Evolutionary conservation across 2,888 invertebrate genomes (phyloP).

Genomic region (Colostygia pectinataria): DNA sequence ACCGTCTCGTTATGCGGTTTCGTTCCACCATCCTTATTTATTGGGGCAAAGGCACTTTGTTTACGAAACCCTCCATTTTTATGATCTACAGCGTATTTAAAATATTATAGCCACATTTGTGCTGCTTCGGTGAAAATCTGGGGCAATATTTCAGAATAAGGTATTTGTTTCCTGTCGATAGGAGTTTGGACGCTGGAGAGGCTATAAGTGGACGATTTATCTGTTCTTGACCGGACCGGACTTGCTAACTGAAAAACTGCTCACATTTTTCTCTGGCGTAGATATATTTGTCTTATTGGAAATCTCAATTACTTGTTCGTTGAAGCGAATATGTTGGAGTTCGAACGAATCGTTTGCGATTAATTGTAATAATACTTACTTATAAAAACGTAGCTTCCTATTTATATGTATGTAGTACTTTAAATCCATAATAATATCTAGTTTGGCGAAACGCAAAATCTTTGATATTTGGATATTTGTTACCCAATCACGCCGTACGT

Average conservation of each 20-base stretch:
- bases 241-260: slow-evolving; percentile 15
- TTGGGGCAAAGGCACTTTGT: slow-evolving; percentile 51
- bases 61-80: slow-evolving; percentile 54
- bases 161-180: slow-evolving; percentile 29
- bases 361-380: too few relatives aligned
- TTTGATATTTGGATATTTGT: too few relatives aligned
- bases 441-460: too few relatives aligned
- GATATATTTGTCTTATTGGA: slow-evolving; percentile 11
- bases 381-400: too few relatives aligned
- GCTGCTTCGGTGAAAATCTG: slow-evolving; percentile 36
- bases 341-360: too few relatives aligned
- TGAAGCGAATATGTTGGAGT: slow-evolving; percentile 1
- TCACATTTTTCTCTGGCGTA: slow-evolving; percentile 12
- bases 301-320: slow-evolving; percentile 10
- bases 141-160: slow-evolving; percentile 33
- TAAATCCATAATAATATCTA: too few relatives aligned
- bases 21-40: slow-evolving; percentile 50
- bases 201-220: slow-evolving; percentile 33
- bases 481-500: too few relatives aligned
- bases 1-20: slow-evolving; percentile 42
- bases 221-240: slow-evolving; percentile 21
- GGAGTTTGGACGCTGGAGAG: slow-evolving; percentile 26
- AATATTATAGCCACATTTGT: slow-evolving; percentile 49
- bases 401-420: too few relatives aligned
- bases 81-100: slow-evolving; percentile 53